A percentile compares a stretch with the other conserved stretches of the same genome.
These are phyloP conservation scores for Esox masquinongy DNA, from an alignment of 2,797 vertebrate genomes.

Conservation along the genomic window DNA sequence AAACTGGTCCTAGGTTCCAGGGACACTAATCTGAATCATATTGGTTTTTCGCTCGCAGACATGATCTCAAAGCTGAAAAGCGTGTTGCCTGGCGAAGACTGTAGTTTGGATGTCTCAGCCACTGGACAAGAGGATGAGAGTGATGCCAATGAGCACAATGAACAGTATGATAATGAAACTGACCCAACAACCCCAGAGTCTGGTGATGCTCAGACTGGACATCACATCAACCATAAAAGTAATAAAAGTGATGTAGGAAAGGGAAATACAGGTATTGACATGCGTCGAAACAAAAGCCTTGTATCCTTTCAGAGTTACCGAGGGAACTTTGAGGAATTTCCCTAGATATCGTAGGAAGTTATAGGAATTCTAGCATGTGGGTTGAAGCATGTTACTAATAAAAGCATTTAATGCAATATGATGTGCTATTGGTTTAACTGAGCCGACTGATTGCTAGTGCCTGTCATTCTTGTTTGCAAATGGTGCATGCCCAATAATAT, in stretches of 20 bases:
- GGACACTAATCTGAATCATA: slow-evolving; percentile 47
- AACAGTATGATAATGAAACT: background rate
- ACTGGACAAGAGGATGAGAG: slow-evolving; percentile 1
- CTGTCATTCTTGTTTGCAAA: background rate
- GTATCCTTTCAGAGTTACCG: slow-evolving; percentile 22
- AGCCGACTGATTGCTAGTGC: background rate
- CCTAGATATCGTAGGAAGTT: background rate
- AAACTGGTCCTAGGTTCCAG: slow-evolving; percentile 66
- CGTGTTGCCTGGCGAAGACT: slow-evolving; percentile 51
- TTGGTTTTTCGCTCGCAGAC: slow-evolving; percentile 43
- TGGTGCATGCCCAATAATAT: background rate
- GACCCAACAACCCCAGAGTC: background rate
- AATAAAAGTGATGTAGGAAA: background rate
- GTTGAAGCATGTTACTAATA: background rate
- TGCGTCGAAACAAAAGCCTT: background rate
- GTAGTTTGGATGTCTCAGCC: background rate
- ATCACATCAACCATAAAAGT: background rate
- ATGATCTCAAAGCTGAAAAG: slow-evolving; percentile 69
- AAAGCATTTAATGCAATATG: background rate
- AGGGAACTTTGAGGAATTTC: slow-evolving; percentile 30
- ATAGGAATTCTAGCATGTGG: background rate
- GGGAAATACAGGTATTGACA: background rate
- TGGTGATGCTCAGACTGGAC: background rate
- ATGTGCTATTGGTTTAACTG: background rate
- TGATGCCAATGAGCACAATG: background rate